Conservation (phyloP, 2,113 vertebrate genomes). For the Euleptes europaea region DNA sequence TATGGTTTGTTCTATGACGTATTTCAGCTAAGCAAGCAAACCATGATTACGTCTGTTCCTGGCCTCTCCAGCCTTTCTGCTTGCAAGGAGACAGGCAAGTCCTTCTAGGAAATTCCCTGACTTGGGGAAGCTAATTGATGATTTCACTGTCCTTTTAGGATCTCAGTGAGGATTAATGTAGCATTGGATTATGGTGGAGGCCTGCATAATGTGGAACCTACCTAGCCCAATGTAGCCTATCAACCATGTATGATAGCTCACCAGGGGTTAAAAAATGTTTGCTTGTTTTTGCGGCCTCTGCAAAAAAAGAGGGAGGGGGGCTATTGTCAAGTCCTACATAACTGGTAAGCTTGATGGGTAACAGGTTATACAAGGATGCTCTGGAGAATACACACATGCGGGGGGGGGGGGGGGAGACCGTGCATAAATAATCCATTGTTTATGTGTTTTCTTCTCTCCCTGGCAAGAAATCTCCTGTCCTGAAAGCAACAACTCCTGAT, state of each 20-base stretch:
- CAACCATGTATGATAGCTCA: not conserved
- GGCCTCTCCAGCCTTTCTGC: not conserved
- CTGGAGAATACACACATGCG: too few relatives aligned
- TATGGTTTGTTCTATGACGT: too few relatives aligned
- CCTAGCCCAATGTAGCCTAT: not conserved
- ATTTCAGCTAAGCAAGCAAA: not conserved
- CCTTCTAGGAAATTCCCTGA: not conserved
- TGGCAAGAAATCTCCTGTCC: not conserved
- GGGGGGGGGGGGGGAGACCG: too few relatives aligned
- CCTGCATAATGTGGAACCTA: not conserved
- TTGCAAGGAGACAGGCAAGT: not conserved
- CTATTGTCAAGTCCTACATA: not conserved
- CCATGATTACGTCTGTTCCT: not conserved
- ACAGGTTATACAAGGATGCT: too few relatives aligned
- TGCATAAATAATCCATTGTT: not conserved
- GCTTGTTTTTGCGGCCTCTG: not conserved
- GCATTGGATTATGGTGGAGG: not conserved
- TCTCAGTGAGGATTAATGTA: not conserved
- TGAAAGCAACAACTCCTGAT: not conserved
- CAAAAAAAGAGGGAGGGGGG: not conserved
- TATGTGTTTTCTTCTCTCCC: not conserved
- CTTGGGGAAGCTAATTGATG: not conserved
- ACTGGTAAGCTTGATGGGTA: too few relatives aligned
- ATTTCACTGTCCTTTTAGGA: not conserved
- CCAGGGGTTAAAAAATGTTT: not conserved